Evolutionary conservation across 2,888 invertebrate genomes (phyloP), one percentile per base, ranked within the genome.

Genomic region (Lasiommata megera): DNA sequence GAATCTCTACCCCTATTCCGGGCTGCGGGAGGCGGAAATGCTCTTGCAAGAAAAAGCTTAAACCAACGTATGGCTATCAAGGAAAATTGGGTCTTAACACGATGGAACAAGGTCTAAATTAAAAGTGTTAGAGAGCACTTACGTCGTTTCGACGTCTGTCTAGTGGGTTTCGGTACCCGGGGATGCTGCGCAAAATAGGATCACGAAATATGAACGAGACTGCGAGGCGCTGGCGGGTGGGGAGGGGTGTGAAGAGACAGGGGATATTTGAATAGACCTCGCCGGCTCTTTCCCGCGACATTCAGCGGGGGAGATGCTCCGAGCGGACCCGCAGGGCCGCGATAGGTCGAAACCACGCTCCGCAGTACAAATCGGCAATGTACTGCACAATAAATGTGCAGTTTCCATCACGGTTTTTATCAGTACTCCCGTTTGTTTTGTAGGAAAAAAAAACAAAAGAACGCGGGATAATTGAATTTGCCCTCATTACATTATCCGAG

Each of bases 101-200:
- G 0, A 9, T 0, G 9, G 0, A 6, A 54, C 73, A 80, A 57
- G 59, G 75, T 68, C 60, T 61, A 71, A 69, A 70, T 73, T 74
- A 1, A 56, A 48, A 50, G 54, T 52, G 23, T 1, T 9, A 46
- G 52, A 1, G 16, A 61, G 65, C 67, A 68, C 57, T 70, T 86
- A 75, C 60, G 81, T 70, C 79, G 62, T 80, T 85, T 70, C 72
- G 77, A 81, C 81, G 89, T 89, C 91, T 92, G 83, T 86, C 77
- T 73, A 82, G 82, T 85, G 84, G 81, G 82, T 80, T 87, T 84
- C 78, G 80, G 82, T 81, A 85, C 88, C 89, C 89, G 87, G 91
- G 91, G 92, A 92, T 91, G 92, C 92, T 92, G 92, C 92, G 92
- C 90, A 89, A 88, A 88, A 89, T 89, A 88, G 89, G 87, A 90